Percentiles rank a stretch among this genome's conserved stretches.
phyloP scores from a whole-genome alignment of 2,888 invertebrate species.

The Celastrina argiolus region DNA sequence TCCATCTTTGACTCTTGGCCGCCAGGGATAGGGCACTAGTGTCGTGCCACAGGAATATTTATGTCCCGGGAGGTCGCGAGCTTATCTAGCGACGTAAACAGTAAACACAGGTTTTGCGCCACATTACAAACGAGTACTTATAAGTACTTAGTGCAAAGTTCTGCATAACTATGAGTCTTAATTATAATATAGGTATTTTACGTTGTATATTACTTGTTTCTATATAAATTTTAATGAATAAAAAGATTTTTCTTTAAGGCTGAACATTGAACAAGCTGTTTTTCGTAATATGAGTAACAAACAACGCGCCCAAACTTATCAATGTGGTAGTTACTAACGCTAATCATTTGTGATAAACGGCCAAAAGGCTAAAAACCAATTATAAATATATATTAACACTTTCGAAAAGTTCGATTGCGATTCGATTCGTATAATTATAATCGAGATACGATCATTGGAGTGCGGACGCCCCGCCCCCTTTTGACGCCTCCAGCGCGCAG shows the following conservation, averaged over 20 bases:
- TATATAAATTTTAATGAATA: no score
- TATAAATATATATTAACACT: constrained; percentile 21
- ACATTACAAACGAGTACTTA: not conserved
- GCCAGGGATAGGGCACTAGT: not conserved
- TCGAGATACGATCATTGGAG: constrained; percentile 70
- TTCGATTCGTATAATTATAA: constrained; percentile 75
- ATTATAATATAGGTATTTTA: not conserved
- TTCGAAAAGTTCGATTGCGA: constrained; percentile 29
- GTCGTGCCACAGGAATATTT: not conserved
- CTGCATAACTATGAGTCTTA: not conserved
- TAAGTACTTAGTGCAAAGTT: not conserved
- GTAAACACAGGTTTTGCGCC: not conserved
- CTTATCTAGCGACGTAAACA: not conserved
- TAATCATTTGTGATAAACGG: constrained; percentile 15
- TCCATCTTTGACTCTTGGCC: not conserved
- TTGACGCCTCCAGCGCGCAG: constrained; percentile 68
- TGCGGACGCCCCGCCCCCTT: constrained; percentile 72
- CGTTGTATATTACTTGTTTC: no score
- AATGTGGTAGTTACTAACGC: not conserved
- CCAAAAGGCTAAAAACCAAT: constrained; percentile 10
- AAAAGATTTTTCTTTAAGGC: no score
- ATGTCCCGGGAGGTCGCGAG: not conserved
- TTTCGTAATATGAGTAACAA: not conserved
- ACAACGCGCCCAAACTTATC: not conserved
- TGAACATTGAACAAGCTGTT: not conserved